Conservation (phyloP, 1,140 invertebrate genomes). For the Pseudomyrmex sp. region DNA sequence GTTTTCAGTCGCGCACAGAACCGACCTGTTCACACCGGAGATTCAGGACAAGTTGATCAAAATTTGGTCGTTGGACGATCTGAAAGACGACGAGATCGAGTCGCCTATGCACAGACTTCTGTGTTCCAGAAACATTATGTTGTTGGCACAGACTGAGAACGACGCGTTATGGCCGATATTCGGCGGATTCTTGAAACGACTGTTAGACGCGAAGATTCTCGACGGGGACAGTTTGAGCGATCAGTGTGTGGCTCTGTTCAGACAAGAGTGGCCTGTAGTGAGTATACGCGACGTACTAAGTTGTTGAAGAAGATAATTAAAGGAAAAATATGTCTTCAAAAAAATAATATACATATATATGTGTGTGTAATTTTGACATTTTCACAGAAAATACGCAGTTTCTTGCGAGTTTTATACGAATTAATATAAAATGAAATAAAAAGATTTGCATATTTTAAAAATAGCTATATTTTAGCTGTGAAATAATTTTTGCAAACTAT, state of each 20-base stretch:
- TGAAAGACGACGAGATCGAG: constrained; percentile 67
- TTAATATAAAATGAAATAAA: neutral
- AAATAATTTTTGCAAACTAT: neutral
- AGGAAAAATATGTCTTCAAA: too few species aligned
- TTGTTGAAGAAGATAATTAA: too few species aligned
- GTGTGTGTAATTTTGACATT: too few species aligned
- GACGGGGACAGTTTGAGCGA: constrained; percentile 80
- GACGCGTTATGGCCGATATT: constrained; percentile 74
- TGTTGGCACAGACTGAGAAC: constrained; percentile 77
- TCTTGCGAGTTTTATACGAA: too few species aligned
- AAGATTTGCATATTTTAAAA: too few species aligned
- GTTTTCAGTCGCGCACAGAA: constrained; percentile 76
- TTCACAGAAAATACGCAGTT: too few species aligned
- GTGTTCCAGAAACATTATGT: constrained; percentile 82
- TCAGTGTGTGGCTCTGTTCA: constrained; percentile 83
- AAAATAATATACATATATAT: too few species aligned
- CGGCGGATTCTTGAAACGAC: constrained; percentile 77
- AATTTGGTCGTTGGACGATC: constrained; percentile 78
- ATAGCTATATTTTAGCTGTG: too few species aligned
- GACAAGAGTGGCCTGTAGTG: constrained; percentile 83
- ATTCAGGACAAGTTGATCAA: constrained; percentile 79
- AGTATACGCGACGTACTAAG: constrained; percentile 53
- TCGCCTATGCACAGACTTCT: constrained; percentile 78
- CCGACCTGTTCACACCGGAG: constrained; percentile 75
- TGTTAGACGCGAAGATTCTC: constrained; percentile 80